Base-by-base conservation (phyloP, 2,113 vertebrate species). In the Cromileptes altivelis region DNA sequence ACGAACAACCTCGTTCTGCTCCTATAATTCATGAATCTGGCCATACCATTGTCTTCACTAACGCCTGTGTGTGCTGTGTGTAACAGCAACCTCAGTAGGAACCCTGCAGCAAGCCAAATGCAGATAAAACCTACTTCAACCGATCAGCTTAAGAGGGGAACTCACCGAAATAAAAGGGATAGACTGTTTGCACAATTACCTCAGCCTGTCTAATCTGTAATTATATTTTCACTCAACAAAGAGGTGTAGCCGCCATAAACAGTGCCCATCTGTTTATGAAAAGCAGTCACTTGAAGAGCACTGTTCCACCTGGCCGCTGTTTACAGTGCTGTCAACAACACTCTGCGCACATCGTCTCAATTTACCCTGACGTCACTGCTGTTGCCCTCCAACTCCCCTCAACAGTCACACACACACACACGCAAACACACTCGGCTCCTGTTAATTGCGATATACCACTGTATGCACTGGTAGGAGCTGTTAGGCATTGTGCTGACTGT, bases 221-320 rank as follows among this genome's bases (percentile, higher is more conserved):
- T 93, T 93, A 93, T 91, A 91, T 87, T 78, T 92, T 90, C 89
- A 85, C 78, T 89, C 83, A 78, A 90, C 91, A 91, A 86, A 88
- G 80, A 91, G 84, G 82, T 90, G 87, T 78, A 83, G 75, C 87
- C 75, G 85, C 80, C 70, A 84, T 90, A 90, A 93, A 90, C 81
- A 79, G 86, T 40, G 9, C 57, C 93, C 94, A 93, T 93, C 94
- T 94, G 94, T 90, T 93, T 88, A 83, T 84, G 81, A 85, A 91
- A 91, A 83, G 80, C 71, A 81, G 70, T 80, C 18, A 50, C 65
- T 82, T 75, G 87, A 85, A 82, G 71, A 88, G 70, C 78, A 72
- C 57, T 56, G 84, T 86, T 87, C 91, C 92, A 94, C 92, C 93
- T 94, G 92, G 87, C 75, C 55, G 47, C 75, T 86, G 74, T 90